These are phyloP conservation scores for Crenichthys baileyi DNA, from an alignment of 2,797 vertebrate species.

Conservation along the genomic window DNA sequence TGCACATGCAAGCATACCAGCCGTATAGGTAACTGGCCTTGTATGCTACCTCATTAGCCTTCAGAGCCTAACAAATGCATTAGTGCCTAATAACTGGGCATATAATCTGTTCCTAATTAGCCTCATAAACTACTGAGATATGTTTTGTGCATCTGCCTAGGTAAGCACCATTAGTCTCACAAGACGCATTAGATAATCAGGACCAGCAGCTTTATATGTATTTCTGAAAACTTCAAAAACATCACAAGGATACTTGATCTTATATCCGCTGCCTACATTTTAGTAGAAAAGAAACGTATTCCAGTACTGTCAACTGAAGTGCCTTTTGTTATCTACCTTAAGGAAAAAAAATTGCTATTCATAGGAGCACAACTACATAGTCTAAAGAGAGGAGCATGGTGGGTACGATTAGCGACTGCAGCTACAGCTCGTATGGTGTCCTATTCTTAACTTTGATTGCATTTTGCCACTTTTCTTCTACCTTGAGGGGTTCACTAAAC, in stretches of 20 bases:
- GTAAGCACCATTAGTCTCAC: slow-evolving; percentile 42
- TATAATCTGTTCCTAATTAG: slow-evolving; percentile 60
- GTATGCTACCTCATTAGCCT: slow-evolving; percentile 58
- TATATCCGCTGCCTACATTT: background rate
- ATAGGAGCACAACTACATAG: background rate
- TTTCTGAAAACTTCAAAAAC: slow-evolving; percentile 15
- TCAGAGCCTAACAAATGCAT: slow-evolving; percentile 42
- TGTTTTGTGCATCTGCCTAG: slow-evolving; percentile 51
- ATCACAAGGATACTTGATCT: slow-evolving; percentile 1
- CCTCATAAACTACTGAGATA: slow-evolving; percentile 52
- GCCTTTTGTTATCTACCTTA: background rate
- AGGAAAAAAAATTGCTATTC: background rate
- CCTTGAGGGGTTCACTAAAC: slow-evolving; percentile 5
- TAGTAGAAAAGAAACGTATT: background rate
- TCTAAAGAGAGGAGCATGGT: background rate
- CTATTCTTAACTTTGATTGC: slow-evolving; percentile 2
- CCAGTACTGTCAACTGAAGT: background rate
- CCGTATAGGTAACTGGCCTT: slow-evolving; percentile 45
- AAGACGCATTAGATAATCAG: slow-evolving; percentile 22
- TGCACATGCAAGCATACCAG: slow-evolving; percentile 23
- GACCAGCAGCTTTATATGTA: slow-evolving; percentile 15
- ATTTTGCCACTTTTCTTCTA: slow-evolving; percentile 10
- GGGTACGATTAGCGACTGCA: background rate
- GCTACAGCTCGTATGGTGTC: background rate
- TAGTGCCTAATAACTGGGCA: slow-evolving; percentile 44